Evolutionary conservation across 1,140 invertebrate genomes (phyloP), one percentile per base, ranked within the genome.

Genomic region (Halesus radiatus): DNA sequence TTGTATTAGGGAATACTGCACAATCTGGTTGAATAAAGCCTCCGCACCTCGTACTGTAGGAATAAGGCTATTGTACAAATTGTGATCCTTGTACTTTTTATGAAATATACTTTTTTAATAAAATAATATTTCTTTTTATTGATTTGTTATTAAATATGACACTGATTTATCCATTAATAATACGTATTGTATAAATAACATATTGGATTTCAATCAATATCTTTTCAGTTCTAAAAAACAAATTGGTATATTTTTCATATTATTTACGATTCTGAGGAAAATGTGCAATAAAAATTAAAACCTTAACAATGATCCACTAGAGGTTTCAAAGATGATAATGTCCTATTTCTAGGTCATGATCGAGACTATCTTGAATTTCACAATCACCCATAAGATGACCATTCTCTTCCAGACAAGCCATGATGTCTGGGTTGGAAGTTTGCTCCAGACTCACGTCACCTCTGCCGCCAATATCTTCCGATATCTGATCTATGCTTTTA

Each of bases 401-500:
- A 37, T n/a, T 37, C 20, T 68, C 29, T 32, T 32, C 32, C 29
- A 68, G 6, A 45, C 64, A 68, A n/a, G 32, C 64, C 64, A 68
- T 68, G n/a, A 68, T 68, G 18, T 45, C 29, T 6, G 32, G 37
- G 23, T 32, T 29, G 23, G 22, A 8, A 60, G 62, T n/a, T 45
- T 72, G 68, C 68, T 75, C 54, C 53, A 58, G 26, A 32, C 29
- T 52, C 10, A 50, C n/a, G 16, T 64, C 32, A 1, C 15, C n/a
- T 37, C 20, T 29, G 23, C 16, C 58, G 3, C 56, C 56, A n/a
- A 76, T 76, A 7, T 76, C 75, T 83, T 88, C 88, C 4, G 88
- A 89, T 8, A 89, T 83, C 68, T 89, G 88, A 78, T 89, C 88
- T 26, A 89, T 89, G 62, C 88, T 89, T 84, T 89, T 89, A 23